These are phyloP conservation scores for Epinephelus malabaricus DNA, from an alignment of 2,797 vertebrate species.

Conservation along the genomic window DNA sequence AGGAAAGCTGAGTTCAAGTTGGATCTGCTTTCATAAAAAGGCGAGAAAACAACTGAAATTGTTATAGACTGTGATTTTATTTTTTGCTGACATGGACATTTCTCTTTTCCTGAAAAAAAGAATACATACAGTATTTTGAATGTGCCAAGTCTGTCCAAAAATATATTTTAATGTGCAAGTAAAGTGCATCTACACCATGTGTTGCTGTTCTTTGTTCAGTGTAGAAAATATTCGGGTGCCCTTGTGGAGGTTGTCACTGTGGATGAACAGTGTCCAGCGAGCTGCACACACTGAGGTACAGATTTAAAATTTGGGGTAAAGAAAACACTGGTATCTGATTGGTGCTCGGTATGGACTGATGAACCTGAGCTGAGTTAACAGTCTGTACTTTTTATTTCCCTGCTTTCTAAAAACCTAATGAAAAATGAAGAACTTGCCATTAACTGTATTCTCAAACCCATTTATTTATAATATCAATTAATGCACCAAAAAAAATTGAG, in stretches of 20 bases:
- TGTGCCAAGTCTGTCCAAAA: conserved; percentile 8
- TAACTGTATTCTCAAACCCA: not conserved
- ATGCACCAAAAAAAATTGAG: not conserved
- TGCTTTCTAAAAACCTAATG: not conserved
- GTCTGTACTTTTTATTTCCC: not conserved
- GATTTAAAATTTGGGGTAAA: too few relatives aligned
- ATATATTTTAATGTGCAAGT: conserved; percentile 10
- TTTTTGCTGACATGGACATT: not conserved
- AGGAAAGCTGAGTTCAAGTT: not conserved
- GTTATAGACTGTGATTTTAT: too few relatives aligned
- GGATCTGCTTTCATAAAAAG: not conserved
- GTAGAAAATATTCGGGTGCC: not conserved
- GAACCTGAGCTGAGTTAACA: too few relatives aligned
- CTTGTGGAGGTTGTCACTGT: not conserved
- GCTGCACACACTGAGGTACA: too few relatives aligned
- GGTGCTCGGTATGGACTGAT: too few relatives aligned
- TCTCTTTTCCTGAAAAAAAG: not conserved
- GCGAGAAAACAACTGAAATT: not conserved
- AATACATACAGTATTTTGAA: not conserved
- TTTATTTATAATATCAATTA: not conserved
- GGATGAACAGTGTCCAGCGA: not conserved
- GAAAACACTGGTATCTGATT: too few relatives aligned
- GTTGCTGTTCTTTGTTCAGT: not conserved
- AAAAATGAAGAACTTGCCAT: not conserved
- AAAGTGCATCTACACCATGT: conserved; percentile 11